Evolutionary conservation across 1,140 invertebrate species (phyloP), one percentile per base, ranked within the genome.

Genomic region (Orussus abietinus): DNA sequence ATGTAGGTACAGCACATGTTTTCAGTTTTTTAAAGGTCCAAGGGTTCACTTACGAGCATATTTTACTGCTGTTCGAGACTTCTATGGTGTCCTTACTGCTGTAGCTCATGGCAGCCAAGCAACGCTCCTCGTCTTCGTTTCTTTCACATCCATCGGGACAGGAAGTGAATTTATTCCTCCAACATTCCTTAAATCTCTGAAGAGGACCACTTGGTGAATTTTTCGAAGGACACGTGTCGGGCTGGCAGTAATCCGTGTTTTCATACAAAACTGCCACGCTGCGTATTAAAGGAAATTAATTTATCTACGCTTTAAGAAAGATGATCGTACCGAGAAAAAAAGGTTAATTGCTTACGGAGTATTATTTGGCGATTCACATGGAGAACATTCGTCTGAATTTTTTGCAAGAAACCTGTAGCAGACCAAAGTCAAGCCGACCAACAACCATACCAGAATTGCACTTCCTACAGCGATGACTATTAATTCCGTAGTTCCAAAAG

Each of bases 191-290:
- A 4, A 55, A 17, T 32, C 45, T 57, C 10, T 44, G 14, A 11
- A 38, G 4, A 6, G 44, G 17, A 2, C 45, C 35, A 33, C 12
- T 50, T 51, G 3, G 37, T 3, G 32, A 22, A 2, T n/a, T 9
- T 4, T 17, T 42, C 11, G 46, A 46, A 2, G 28, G 7, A 11
- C 52, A 45, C 1, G 20, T 53, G 6, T 55, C 52, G 4, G 36
- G 7, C 5, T 55, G 25, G n/a, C 55, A 56, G 17, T 52, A 67
- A 5, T 63, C 51, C 2, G 22, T 31, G 33, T 64, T 66, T 15
- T 57, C 37, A 18, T 63, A 66, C 6, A 66, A 36, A 29, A 55
- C 46, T 11, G 47, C 47, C 9, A 58, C 47, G 3, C 62, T 65
- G 13, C 19, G 45, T 28, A 18, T 18, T 21, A 1, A 25, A 20